phyloP scores from a whole-genome alignment of 1,140 invertebrate genomes.

The Drosophila rhopaloa region DNA sequence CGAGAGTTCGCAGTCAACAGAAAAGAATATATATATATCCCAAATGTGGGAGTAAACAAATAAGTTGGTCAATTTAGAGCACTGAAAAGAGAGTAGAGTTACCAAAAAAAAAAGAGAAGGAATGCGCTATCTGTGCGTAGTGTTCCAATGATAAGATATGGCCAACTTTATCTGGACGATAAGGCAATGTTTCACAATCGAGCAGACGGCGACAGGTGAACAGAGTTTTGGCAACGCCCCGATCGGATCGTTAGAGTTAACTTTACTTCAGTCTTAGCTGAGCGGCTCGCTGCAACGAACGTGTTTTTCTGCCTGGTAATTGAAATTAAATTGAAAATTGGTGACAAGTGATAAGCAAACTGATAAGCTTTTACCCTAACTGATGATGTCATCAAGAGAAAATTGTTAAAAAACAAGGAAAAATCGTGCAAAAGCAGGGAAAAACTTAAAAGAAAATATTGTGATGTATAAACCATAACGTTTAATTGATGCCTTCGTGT shows the following conservation, averaged over 20 bases:
- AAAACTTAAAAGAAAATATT: conserved; percentile 20
- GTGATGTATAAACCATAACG: not conserved
- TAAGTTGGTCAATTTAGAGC: conserved; percentile 53
- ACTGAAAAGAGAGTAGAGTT: conserved; percentile 5
- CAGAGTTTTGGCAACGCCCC: conserved; percentile 72
- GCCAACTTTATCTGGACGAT: conserved; percentile 51
- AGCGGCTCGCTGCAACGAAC: conserved; percentile 75
- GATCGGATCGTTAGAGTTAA: conserved; percentile 24
- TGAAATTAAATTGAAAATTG: conserved; percentile 33
- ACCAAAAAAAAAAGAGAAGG: conserved; percentile 30
- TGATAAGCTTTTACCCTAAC: conserved; percentile 43
- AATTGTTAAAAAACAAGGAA: conserved; percentile 22
- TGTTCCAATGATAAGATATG: conserved; percentile 62
- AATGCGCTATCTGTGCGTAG: conserved; percentile 69
- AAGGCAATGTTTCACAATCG: conserved; percentile 73
- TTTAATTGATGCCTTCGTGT: conserved; percentile 13
- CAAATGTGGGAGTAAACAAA: conserved; percentile 50
- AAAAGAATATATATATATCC: conserved; percentile 13
- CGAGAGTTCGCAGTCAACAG: conserved; percentile 55
- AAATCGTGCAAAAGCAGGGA: conserved; percentile 21
- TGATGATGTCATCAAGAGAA: conserved; percentile 78
- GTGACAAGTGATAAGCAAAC: conserved; percentile 43
- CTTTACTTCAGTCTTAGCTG: conserved; percentile 71
- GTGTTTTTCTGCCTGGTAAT: conserved; percentile 72
- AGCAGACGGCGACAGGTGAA: conserved; percentile 61